Evolutionary conservation across 2,888 invertebrate species (phyloP), one percentile per base, ranked within the genome.

Genomic region (Leptodirus hochenwartii): DNA sequence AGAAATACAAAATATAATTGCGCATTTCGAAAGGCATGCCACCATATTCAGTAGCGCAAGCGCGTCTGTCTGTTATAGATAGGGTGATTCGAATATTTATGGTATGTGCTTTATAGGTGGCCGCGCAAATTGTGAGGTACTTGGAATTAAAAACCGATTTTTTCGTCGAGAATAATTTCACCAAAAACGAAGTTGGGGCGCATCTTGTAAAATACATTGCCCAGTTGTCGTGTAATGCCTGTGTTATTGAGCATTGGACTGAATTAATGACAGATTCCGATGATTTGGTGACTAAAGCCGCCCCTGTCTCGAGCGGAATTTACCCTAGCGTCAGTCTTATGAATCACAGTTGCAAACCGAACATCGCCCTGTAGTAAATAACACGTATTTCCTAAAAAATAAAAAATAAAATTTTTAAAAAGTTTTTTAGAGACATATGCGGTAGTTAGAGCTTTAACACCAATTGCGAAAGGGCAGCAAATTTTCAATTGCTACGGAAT

Each of bases 311-410:
- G 1, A 76, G 84, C 2, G 87, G 77, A 1, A 78, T 90, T 45
- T 87, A 79, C 50, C 81, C 88, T 0, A 73, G 81, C 2, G 71
- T 82, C 1, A 81, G 85, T 43, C 71, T 90, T 58, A 80, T 90
- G 71, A 95, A 93, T 53, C 93, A 95, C 56, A 79, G 87, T 1
- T 93, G 93, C 50, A 72, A 78, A 38, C 77, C 85, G 4, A 78
- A 77, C 43, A 76, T 88, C 34, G 69, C 72, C 29, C 72, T 72
- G 42, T 70, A 68, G 75, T 78, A 51, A 50, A 47, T 47, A 17
- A 10, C n/a, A n/a, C n/a, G n/a, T n/a, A n/a, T n/a, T n/a, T n/a
- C n/a, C n/a, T n/a, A n/a, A n/a, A n/a, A 20, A 8, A 8, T 8
- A n/a, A 20, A 20, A 20, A 20, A 20, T 8, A 12, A 26, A 22